Percentiles rank a stretch among this genome's conserved stretches.
Conservation (phyloP, 2,113 vertebrate species). For the Perccottus glenii region DNA sequence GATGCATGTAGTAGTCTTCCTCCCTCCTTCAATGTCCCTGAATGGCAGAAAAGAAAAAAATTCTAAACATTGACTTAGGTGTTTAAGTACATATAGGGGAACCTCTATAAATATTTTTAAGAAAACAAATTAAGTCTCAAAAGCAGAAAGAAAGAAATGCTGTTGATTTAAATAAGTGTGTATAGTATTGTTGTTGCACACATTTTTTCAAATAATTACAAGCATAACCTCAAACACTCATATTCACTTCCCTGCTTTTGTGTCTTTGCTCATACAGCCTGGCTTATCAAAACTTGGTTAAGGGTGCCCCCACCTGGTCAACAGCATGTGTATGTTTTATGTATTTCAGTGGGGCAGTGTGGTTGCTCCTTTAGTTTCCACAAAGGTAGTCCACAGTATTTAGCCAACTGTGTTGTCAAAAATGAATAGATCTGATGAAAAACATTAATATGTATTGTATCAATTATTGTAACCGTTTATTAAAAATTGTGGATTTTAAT, state of each 20-base stretch:
- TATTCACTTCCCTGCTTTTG: constrained; percentile 6
- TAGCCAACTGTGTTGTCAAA: not conserved
- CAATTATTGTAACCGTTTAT: too few species aligned
- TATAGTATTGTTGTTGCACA: not conserved
- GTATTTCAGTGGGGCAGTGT: constrained; percentile 11
- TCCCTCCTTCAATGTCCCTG: not conserved
- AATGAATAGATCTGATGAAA: not conserved
- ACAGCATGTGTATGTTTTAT: constrained; percentile 21
- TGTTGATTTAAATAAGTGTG: constrained; percentile 1
- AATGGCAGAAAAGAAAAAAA: constrained; percentile 12
- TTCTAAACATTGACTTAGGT: not conserved
- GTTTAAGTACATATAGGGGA: not conserved
- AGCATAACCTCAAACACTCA: constrained; percentile 1
- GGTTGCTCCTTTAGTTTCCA: constrained; percentile 22
- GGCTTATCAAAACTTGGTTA: constrained; percentile 76
- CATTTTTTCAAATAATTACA: constrained; percentile 20
- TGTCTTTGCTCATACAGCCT: constrained; percentile 7
- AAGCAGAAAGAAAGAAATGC: not conserved
- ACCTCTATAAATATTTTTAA: not conserved
- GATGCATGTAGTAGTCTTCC: not conserved
- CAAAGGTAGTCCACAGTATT: not conserved
- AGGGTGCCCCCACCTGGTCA: constrained; percentile 83
- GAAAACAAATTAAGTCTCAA: not conserved
- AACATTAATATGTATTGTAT: too few species aligned
- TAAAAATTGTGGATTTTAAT: too few species aligned